A percentile compares a stretch with the other conserved stretches of the same genome.
Conservation (phyloP, 30 jellyfish, hydroid and myxozoan species). For the Pelagia noctiluca region DNA sequence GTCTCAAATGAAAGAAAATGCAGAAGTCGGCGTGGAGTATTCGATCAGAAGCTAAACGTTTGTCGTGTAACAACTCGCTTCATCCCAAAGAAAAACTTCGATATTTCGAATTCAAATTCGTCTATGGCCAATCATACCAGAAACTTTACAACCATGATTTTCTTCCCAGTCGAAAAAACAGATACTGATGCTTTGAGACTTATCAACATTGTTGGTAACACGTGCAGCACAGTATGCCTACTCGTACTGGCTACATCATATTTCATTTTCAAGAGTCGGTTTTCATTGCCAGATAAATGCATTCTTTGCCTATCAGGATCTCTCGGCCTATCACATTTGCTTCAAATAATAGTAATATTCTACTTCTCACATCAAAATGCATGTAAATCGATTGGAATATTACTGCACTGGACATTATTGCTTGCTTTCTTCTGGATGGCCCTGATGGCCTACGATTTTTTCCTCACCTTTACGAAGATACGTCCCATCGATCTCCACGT, state of each 20-base stretch:
- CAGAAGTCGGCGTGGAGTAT: slow-evolving; percentile 9
- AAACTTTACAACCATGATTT: no score
- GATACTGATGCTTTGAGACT: neutral
- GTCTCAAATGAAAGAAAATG: slow-evolving; percentile 16
- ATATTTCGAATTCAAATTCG: no score
- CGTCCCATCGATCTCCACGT: neutral
- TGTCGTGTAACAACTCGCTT: slow-evolving; percentile 16
- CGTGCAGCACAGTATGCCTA: neutral
- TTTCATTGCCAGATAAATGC: neutral
- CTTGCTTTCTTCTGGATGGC: slow-evolving; percentile 41
- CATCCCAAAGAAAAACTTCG: no score
- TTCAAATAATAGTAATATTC: neutral
- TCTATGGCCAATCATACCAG: no score
- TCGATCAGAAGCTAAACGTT: neutral
- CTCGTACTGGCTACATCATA: neutral
- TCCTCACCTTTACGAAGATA: neutral
- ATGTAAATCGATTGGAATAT: neutral
- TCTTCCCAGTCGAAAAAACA: no score
- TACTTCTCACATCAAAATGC: neutral
- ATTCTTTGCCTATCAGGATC: neutral
- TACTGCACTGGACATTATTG: slow-evolving; percentile 22
- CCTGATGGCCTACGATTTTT: slow-evolving; percentile 2
- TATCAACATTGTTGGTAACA: neutral
- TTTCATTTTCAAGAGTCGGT: neutral
- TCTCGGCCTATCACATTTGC: neutral